Evolutionary conservation across 2,797 vertebrate genomes (phyloP).

Genomic region (Neosalanx taihuensis): DNA sequence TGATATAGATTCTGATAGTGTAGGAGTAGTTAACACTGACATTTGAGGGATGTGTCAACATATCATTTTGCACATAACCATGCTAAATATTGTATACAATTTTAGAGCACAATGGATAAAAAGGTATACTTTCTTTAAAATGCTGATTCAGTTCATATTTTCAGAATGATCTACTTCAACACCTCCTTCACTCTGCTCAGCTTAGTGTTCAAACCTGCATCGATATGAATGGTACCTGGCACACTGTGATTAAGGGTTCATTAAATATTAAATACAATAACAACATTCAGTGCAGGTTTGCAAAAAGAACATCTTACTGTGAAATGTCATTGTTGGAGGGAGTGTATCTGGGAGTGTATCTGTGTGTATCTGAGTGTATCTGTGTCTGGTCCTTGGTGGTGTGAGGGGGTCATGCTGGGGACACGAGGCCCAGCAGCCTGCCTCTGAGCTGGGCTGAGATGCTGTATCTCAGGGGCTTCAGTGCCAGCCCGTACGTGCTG

Average conservation of each 20-base stretch:
- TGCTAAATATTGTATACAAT: slow-evolving; percentile 53
- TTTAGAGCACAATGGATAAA: slow-evolving; percentile 42
- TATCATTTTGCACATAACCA: slow-evolving; percentile 44
- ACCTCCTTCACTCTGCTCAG: slow-evolving; percentile 24
- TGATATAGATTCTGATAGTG: slow-evolving; percentile 46
- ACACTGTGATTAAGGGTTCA: slow-evolving; percentile 37
- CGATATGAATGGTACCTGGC: slow-evolving; percentile 44
- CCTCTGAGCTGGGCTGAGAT: slow-evolving; percentile 84
- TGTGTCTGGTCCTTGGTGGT: slow-evolving; percentile 56
- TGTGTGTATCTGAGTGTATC: too few relatives aligned
- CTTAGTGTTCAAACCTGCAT: slow-evolving; percentile 31
- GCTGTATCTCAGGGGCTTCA: slow-evolving; percentile 83
- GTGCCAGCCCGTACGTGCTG: slow-evolving; percentile 84
- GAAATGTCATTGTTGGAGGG: slow-evolving; percentile 51
- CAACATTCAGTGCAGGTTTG: slow-evolving; percentile 66
- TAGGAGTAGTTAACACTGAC: slow-evolving; percentile 52
- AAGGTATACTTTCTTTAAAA: slow-evolving; percentile 32
- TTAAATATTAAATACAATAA: slow-evolving; percentile 76
- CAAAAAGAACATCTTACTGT: slow-evolving; percentile 62
- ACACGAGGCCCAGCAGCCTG: slow-evolving; percentile 69
- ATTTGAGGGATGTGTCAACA: slow-evolving; percentile 38
- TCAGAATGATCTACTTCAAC: slow-evolving; percentile 37
- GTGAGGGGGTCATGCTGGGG: slow-evolving; percentile 66
- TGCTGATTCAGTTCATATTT: slow-evolving; percentile 57
- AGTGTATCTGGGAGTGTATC: too few relatives aligned